phyloP scores from a whole-genome alignment of 2,797 vertebrate species.

The Eospalax fontanierii region DNA sequence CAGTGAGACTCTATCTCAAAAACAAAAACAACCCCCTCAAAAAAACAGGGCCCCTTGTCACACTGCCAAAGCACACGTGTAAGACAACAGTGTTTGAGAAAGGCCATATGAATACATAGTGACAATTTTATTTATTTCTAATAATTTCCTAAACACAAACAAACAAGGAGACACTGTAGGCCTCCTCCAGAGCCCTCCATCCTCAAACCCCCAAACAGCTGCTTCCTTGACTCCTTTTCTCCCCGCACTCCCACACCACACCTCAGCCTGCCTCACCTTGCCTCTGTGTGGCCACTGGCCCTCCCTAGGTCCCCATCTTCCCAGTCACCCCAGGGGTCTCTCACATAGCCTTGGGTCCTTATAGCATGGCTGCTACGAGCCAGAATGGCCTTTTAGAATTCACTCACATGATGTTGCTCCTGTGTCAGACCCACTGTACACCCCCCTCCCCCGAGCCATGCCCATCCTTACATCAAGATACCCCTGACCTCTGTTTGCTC shows the following conservation, averaged over 20 bases:
- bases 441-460: neutral
- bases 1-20: no score
- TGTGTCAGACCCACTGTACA: neutral
- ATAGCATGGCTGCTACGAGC: neutral
- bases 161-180: neutral
- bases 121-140: neutral
- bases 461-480: neutral
- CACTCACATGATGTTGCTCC: neutral
- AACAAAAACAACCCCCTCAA: no score
- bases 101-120: neutral
- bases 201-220: neutral
- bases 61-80: neutral
- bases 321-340: neutral
- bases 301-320: neutral
- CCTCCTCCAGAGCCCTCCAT: neutral
- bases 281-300: neutral
- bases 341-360: neutral
- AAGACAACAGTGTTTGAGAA: neutral
- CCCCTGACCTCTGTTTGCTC: neutral
- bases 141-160: neutral
- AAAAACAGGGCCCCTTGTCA: neutral
- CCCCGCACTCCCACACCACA: neutral
- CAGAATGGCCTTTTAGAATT: neutral
- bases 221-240: neutral
- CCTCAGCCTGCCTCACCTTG: no score